Evolutionary conservation across 2,797 vertebrate genomes (phyloP).

Genomic region (Meda fulgida): DNA sequence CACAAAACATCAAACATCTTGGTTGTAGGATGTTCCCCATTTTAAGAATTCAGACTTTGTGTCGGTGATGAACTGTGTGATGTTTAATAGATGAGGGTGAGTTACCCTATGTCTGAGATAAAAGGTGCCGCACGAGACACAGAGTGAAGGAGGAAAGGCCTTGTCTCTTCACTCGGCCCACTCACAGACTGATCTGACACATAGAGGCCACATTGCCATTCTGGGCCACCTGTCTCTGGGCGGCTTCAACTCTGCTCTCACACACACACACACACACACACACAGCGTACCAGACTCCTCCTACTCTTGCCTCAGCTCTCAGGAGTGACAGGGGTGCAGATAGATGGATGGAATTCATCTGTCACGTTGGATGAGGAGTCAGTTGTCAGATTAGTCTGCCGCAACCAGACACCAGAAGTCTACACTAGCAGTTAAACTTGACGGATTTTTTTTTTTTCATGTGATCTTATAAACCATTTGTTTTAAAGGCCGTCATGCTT

Average conservation of each 20-base stretch:
- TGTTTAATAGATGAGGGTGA: slow-evolving; percentile 58
- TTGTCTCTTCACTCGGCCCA: slow-evolving; percentile 49
- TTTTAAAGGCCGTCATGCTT: background rate
- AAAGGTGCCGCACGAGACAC: background rate
- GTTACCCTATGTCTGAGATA: slow-evolving; percentile 10
- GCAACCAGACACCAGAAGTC: background rate
- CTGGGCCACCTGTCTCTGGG: slow-evolving; percentile 30
- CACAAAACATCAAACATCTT: background rate
- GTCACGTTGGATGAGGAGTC: slow-evolving; percentile 32
- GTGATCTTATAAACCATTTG: background rate
- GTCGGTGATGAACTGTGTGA: slow-evolving; percentile 22
- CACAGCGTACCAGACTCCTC: background rate
- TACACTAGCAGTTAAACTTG: slow-evolving; percentile 4
- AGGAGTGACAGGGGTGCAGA: slow-evolving; percentile 16
- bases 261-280: slow-evolving; percentile 6
- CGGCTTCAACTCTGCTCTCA: slow-evolving; percentile 4
- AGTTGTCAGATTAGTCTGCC: slow-evolving; percentile 22
- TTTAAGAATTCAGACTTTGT: slow-evolving; percentile 23
- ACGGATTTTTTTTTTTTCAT: background rate
- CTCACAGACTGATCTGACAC: slow-evolving; percentile 50
- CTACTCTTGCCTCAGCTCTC: background rate
- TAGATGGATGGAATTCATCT: slow-evolving; percentile 37
- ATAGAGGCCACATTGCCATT: slow-evolving; percentile 44
- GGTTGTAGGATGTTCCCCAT: background rate
- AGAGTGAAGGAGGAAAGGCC: slow-evolving; percentile 28